Conservation (phyloP, 2,113 vertebrate species). For the Hemicordylus capensis region DNA sequence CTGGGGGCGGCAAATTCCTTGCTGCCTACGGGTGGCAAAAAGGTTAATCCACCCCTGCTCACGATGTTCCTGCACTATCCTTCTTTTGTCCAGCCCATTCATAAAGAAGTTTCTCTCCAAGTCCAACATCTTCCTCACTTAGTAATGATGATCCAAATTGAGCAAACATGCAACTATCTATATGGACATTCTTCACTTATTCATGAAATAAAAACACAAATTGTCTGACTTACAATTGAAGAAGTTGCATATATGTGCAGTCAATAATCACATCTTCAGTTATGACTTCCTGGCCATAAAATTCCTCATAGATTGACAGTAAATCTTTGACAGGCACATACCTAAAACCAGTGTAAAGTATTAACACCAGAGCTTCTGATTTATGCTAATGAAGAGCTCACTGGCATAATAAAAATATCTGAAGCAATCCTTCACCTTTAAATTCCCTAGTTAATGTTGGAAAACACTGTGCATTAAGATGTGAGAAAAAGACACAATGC, state of each 20-base stretch:
- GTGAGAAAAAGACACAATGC: too few species aligned
- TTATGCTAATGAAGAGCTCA: neutral
- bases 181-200: neutral
- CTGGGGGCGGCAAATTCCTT: too few species aligned
- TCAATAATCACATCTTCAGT: slow-evolving; percentile 72
- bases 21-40: too few species aligned
- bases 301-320: slow-evolving; percentile 74
- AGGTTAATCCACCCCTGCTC: too few species aligned
- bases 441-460: neutral
- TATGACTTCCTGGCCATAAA: slow-evolving; percentile 71
- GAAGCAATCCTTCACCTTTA: neutral
- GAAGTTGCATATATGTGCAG: slow-evolving; percentile 75
- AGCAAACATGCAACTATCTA: neutral
- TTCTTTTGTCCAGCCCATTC: neutral
- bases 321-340: slow-evolving; percentile 81
- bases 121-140: neutral
- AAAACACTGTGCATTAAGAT: too few species aligned
- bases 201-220: neutral
- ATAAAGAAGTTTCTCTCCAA: neutral
- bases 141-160: neutral
- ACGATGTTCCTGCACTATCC: too few species aligned
- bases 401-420: neutral
- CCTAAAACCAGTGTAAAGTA: slow-evolving; percentile 56
- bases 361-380: neutral
- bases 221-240: slow-evolving; percentile 74